A percentile compares a stretch with the other conserved stretches of the same genome.
phyloP scores from a whole-genome alignment of 1,140 invertebrate species.

The Drosophila sucinea region DNA sequence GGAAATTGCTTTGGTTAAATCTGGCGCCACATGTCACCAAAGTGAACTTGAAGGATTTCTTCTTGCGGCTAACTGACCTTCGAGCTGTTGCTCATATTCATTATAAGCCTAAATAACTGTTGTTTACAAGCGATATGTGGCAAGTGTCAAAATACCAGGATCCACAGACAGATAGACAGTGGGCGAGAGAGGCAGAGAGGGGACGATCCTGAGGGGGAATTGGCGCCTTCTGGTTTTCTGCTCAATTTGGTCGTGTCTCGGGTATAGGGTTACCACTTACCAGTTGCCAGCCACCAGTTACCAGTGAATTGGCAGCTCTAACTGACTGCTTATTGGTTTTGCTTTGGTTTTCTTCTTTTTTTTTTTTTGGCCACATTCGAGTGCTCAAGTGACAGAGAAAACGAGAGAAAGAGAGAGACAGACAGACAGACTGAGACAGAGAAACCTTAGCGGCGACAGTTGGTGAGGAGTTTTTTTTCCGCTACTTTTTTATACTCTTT shows the following conservation, averaged over 20 bases:
- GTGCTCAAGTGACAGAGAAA: slow-evolving; percentile 64
- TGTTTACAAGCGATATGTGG: slow-evolving; percentile 62
- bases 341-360: slow-evolving; percentile 24
- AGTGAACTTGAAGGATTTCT: slow-evolving; percentile 64
- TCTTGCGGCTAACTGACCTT: slow-evolving; percentile 59
- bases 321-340: slow-evolving; percentile 60
- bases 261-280: slow-evolving; percentile 58
- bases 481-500: not conserved
- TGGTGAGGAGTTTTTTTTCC: slow-evolving; percentile 22
- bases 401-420: not conserved
- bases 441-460: slow-evolving; percentile 70
- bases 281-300: slow-evolving; percentile 5
- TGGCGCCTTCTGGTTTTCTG: slow-evolving; percentile 82
- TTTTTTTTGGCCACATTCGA: slow-evolving; percentile 16
- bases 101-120: slow-evolving; percentile 81
- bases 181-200: not conserved
- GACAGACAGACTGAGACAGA: slow-evolving; percentile 12
- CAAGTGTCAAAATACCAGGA: slow-evolving; percentile 80
- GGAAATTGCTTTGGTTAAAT: slow-evolving; percentile 62
- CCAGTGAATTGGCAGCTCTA: slow-evolving; percentile 53
- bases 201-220: slow-evolving; percentile 4
- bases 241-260: slow-evolving; percentile 77
- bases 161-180: slow-evolving; percentile 14
- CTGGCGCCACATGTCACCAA: slow-evolving; percentile 66
- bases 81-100: slow-evolving; percentile 79